Conservation (phyloP, 2,113 vertebrate species). For the Sterna hirundo region DNA sequence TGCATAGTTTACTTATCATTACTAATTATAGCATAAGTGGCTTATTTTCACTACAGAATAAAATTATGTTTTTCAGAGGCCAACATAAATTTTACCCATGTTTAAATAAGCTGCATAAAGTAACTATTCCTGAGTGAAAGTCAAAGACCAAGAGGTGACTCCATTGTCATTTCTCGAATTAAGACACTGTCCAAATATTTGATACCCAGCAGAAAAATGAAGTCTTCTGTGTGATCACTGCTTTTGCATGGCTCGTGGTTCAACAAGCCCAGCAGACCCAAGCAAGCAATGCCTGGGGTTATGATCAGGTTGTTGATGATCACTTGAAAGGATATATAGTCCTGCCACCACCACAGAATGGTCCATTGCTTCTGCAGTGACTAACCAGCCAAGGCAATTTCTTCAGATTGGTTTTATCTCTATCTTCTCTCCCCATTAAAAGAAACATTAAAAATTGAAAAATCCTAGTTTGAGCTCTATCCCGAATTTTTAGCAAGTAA, state of each 20-base stretch:
- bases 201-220: not conserved
- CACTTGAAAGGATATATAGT: not conserved
- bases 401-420: not conserved
- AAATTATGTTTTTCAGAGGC: not conserved
- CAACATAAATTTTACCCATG: not conserved
- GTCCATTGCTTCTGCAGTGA: not conserved
- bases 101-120: not conserved
- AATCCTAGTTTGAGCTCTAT: not conserved
- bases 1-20: not conserved
- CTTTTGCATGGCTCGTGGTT: not conserved
- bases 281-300: not conserved
- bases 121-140: not conserved
- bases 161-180: not conserved
- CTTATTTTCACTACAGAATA: not conserved
- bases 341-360: not conserved
- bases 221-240: not conserved
- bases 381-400: not conserved
- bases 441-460: not conserved
- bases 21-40: not conserved
- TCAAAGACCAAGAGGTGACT: not conserved
- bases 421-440: not conserved
- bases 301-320: not conserved
- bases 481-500: not conserved
- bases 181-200: not conserved
- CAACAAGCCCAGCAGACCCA: not conserved